Evolutionary conservation across 1,140 invertebrate genomes (phyloP), one percentile per base, ranked within the genome.

Genomic region (Tetragnatha versicolor): DNA sequence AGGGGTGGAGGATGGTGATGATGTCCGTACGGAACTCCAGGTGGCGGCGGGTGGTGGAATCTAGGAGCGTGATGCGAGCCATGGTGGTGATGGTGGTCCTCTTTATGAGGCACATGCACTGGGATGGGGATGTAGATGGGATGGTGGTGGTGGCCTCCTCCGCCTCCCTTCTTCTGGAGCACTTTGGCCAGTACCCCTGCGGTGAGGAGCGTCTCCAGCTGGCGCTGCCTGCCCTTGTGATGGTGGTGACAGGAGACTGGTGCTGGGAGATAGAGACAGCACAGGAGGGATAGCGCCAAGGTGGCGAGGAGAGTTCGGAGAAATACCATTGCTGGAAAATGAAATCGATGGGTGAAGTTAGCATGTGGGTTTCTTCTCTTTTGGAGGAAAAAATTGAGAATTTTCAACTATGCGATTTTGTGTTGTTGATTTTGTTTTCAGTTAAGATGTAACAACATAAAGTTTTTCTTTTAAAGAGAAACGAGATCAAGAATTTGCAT

Each of bases 131-230:
- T 75, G 17, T 33, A 61, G n/a, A 75, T 75, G 2, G 70, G 70
- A 2, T 73, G 69, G 7, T 29, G 10, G n/a, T 75, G 47, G 25
- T 68, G 39, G 14, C 58, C 51, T 27, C 63, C 55, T 2, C 60
- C 60, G 31, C 73, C 73, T 7, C 33, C 60, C 10, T 65, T 53
- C 37, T 65, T 76, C 22, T 76, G 60, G 10, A 76, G 42, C 4
- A 76, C 73, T 20, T 66, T 76, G 14, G 73, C 73, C 7, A 76
- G 20, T 1, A 76, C 73, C 2, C 73, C 73, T 3, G 73, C 73
- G 12, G 73, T 76, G 17, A 76, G 5, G 3, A 76, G 27, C 5
- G 73, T 65, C 5, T 65, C 73, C 22, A 76, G 14, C 0, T 37
- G 33, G 33, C 39, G 25, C 4, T 53, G 53, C 6, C 29, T 25